Evolutionary conservation across 2,113 vertebrate species (phyloP), one percentile per base, ranked within the genome.

Genomic region (Otus sunia): DNA sequence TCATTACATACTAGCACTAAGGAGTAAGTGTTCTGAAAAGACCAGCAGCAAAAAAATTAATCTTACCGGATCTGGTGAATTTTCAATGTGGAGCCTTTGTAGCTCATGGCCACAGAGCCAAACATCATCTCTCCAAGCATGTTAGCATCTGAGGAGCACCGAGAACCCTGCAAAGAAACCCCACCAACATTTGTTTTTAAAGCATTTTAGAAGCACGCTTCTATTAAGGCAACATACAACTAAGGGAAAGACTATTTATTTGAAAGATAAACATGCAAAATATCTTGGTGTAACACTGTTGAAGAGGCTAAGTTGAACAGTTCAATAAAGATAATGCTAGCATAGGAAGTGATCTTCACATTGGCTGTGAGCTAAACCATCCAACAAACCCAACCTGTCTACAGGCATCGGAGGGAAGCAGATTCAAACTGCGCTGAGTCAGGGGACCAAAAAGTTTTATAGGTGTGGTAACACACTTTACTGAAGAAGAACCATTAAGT

Each of bases 41-140:
- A 32, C 3, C 60, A 71, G 86, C 39, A 88, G 32, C 59, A 74
- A 75, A 58, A 74, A 67, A 75, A 59, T 62, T 41, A 9, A 18
- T 26, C 98, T 98, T 90, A 99, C 99, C 99, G 98, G 66, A 99
- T 99, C 94, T 99, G 99, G 96, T 99, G 99, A 95, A 99, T 99
- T 98, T 99, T 99, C 92, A 99, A 76, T 0, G 99, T 99, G 25
- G 99, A 99, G 62, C 99, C 99, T 98, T 99, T 99, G 97, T 99
- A 99, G 97, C 99, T 99, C 99, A 99, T 99, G 39, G 99, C 99
- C 93, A 99, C 99, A 29, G 99, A 99, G 73, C 99, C 99, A 97
- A 99, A 99, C 99, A 99, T 99, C 99, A 99, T 99, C 96, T 99
- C 99, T 75, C 99, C 99, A 88, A 99, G 98, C 99, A 99, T 99